Evolutionary conservation across 2,113 vertebrate species (phyloP).

Genomic region (Anser brachyrhynchus): DNA sequence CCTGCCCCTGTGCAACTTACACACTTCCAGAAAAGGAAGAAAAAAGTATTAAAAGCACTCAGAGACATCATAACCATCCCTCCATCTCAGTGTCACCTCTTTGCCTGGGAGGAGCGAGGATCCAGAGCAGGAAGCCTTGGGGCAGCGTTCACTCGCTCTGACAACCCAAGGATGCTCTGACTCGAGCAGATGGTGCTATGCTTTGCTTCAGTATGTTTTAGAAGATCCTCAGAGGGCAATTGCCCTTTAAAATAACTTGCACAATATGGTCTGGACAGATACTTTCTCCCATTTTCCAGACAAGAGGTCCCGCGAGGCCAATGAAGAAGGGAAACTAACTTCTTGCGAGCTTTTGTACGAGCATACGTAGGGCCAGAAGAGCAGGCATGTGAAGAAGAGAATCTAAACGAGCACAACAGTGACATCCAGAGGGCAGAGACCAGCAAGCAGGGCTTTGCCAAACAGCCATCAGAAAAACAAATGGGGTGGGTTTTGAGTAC

Average conservation of each 20-base stretch:
- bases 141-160: neutral
- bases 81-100: neutral
- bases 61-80: rapidly evolving
- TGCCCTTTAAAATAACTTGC: neutral
- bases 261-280: neutral
- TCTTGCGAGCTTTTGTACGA: neutral
- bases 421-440: conserved; percentile 53
- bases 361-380: neutral
- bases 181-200: neutral
- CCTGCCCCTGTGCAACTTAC: neutral
- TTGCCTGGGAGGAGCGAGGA: neutral
- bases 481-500: neutral
- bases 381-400: neutral
- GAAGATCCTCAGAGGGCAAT: neutral
- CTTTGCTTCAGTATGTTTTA: neutral
- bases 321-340: neutral
- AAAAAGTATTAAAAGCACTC: neutral
- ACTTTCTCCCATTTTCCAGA: neutral
- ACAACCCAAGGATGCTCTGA: neutral
- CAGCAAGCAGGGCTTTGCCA: neutral
- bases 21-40: neutral
- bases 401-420: conserved; percentile 54
- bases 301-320: neutral
- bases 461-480: neutral
- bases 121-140: neutral